These are phyloP conservation scores for Cecropterus lyciades DNA, from an alignment of 1,140 invertebrate species.

Conservation along the genomic window DNA sequence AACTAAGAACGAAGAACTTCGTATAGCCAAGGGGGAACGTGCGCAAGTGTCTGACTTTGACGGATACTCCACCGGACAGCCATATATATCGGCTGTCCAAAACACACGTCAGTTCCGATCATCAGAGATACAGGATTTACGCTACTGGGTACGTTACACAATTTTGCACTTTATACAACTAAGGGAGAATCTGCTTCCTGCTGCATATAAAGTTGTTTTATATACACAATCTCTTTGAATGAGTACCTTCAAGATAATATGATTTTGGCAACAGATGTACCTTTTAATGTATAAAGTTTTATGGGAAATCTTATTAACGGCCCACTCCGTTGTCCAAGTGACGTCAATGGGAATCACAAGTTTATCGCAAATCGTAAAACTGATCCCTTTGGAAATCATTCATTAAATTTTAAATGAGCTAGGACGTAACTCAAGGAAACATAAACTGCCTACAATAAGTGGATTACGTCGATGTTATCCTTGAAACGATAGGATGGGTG, in stretches of 20 bases:
- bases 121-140: too few species aligned
- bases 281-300: too few species aligned
- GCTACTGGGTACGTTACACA: too few species aligned
- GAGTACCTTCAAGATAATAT: too few species aligned
- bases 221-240: too few species aligned
- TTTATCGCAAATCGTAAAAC: slow-evolving; percentile 27
- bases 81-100: slow-evolving; percentile 9
- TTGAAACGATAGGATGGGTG: slow-evolving; percentile 37
- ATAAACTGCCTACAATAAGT: slow-evolving; percentile 36
- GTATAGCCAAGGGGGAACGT: background rate
- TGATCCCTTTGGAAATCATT: slow-evolving; percentile 21
- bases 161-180: too few species aligned
- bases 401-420: slow-evolving; percentile 38
- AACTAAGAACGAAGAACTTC: slow-evolving; percentile 7
- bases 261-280: too few species aligned
- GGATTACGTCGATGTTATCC: slow-evolving; percentile 37
- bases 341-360: slow-evolving; percentile 25
- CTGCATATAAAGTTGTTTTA: too few species aligned
- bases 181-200: too few species aligned
- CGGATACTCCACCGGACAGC: slow-evolving; percentile 7
- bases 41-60: slow-evolving; percentile 10
- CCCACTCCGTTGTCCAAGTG: background rate
- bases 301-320: background rate
- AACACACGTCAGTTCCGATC: slow-evolving; percentile 11
- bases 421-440: slow-evolving; percentile 34